A percentile compares a stretch with the other conserved stretches of the same genome.
Conservation (phyloP, 2,113 vertebrate species). For the Eonycteris spelaea region DNA sequence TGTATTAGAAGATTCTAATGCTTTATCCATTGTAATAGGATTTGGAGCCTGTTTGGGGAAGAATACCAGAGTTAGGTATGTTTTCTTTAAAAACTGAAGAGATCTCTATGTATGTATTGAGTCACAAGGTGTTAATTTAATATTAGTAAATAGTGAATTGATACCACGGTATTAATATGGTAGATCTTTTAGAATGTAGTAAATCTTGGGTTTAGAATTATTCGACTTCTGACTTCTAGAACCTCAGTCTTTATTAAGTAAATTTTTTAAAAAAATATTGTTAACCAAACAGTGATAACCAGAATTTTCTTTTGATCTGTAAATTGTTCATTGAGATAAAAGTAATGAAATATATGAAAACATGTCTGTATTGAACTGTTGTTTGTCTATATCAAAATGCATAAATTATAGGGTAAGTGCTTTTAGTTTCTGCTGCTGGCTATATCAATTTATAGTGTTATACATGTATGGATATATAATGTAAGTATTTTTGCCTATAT, state of each 20-base stretch:
- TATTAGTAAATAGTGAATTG: conserved; percentile 17
- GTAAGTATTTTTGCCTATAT: background rate
- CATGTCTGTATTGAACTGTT: background rate
- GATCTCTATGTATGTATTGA: background rate
- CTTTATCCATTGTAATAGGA: background rate
- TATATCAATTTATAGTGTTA: background rate
- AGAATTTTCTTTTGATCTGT: conserved; percentile 14
- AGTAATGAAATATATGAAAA: background rate
- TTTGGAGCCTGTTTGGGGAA: background rate
- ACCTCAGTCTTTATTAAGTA: conserved; percentile 44
- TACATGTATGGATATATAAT: background rate
- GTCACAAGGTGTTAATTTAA: background rate
- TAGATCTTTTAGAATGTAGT: background rate
- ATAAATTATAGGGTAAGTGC: background rate
- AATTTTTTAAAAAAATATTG: conserved; percentile 32
- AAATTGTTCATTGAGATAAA: conserved; percentile 30
- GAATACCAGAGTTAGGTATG: background rate
- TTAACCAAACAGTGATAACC: background rate
- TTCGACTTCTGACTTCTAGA: conserved; percentile 38
- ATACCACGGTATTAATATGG: background rate
- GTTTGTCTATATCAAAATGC: conserved; percentile 24
- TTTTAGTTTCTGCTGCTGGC: background rate
- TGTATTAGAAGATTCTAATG: background rate
- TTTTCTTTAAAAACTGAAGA: background rate
- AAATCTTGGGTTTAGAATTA: conserved; percentile 27